These are phyloP conservation scores for Danio choprae DNA, from an alignment of 2,797 vertebrate species.

Conservation along the genomic window DNA sequence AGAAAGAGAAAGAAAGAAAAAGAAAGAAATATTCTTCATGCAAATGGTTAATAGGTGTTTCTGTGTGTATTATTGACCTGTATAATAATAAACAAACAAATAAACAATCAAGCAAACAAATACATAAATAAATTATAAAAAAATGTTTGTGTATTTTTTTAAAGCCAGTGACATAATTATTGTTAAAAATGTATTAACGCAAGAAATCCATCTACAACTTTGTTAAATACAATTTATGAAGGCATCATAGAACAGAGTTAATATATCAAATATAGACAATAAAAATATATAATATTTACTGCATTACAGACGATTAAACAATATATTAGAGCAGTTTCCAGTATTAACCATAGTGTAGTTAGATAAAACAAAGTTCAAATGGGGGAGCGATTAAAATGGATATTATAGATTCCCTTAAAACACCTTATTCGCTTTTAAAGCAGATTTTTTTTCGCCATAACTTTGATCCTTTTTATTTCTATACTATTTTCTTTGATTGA, in stretches of 20 bases:
- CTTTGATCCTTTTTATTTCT: slow-evolving; percentile 38
- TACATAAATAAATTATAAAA: no score
- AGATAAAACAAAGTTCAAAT: neutral
- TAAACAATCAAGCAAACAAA: no score
- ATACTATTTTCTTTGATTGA: neutral
- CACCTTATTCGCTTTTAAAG: neutral
- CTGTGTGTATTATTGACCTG: no score
- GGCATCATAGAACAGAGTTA: neutral
- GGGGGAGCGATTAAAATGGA: no score
- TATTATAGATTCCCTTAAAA: neutral
- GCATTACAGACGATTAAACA: neutral
- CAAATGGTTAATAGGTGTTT: no score
- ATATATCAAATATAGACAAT: no score
- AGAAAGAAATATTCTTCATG: no score
- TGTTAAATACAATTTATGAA: neutral
- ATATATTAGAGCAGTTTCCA: neutral
- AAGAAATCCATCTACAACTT: neutral
- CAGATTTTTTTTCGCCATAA: slow-evolving; percentile 1
- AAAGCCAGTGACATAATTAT: neutral
- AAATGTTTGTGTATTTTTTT: neutral
- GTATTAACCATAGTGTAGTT: neutral
- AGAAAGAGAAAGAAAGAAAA: no score
- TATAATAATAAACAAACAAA: no score
- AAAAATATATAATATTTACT: neutral
- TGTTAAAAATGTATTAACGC: neutral